A percentile compares a stretch with the other conserved stretches of the same genome.
Conservation (phyloP, 1,140 invertebrate species). For the Druon quercuslanigerum region DNA sequence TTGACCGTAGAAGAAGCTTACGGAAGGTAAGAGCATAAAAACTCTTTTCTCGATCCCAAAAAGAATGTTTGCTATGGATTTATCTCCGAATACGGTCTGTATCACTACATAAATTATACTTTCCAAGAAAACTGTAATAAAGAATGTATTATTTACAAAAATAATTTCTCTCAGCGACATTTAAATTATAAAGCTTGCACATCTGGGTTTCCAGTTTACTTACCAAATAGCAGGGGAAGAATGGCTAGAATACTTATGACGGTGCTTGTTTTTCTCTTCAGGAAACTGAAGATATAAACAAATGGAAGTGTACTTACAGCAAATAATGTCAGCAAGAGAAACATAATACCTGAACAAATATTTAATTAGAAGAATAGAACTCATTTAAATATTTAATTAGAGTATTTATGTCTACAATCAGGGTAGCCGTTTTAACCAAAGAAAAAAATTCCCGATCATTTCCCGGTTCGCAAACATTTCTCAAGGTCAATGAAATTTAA, state of each 20-base stretch:
- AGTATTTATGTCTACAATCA: conserved; percentile 12
- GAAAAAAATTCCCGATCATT: too few species aligned
- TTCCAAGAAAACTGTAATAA: conserved; percentile 64
- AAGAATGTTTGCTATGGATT: conserved; percentile 44
- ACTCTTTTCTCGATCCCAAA: conserved; percentile 60
- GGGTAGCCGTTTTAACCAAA: too few species aligned
- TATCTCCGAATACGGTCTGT: conserved; percentile 6
- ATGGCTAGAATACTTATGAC: conserved; percentile 58
- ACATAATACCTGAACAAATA: conserved; percentile 61
- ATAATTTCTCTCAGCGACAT: too few species aligned
- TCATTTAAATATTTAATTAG: conserved; percentile 9
- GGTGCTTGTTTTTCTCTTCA: conserved; percentile 60
- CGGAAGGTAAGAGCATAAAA: conserved; percentile 66
- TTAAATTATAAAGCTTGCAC: too few species aligned
- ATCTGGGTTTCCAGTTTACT: conserved; percentile 37
- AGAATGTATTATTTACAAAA: background rate
- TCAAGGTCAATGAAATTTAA: too few species aligned
- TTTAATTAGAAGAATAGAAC: background rate
- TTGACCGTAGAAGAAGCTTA: conserved; percentile 69
- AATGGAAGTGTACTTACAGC: conserved; percentile 63
- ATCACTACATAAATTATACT: conserved; percentile 49
- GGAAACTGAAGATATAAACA: conserved; percentile 64
- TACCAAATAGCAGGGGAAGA: conserved; percentile 62
- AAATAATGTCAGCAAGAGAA: conserved; percentile 62
- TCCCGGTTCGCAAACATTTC: too few species aligned